Conservation (phyloP, 2,113 vertebrate species). For the Erythrocercus mccallii region DNA sequence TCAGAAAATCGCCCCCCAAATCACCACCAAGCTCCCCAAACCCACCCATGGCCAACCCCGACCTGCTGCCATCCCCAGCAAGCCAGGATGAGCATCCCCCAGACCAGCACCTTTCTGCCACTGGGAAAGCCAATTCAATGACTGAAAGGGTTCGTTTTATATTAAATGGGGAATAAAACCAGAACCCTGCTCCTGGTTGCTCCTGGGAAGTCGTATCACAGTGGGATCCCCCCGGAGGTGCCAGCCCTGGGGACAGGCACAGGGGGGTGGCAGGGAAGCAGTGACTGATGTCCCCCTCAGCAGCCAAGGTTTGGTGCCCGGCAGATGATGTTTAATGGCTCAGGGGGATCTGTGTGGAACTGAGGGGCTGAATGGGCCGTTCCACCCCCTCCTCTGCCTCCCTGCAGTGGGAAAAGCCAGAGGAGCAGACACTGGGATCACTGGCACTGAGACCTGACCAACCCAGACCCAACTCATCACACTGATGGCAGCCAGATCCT, state of each 20-base stretch:
- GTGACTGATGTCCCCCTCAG: not conserved
- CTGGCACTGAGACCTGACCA: not conserved
- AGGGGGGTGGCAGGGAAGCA: not conserved
- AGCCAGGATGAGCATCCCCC: accelerated
- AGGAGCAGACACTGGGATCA: not conserved
- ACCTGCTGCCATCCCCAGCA: not conserved
- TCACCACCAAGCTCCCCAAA: not conserved
- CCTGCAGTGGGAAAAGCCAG: not conserved
- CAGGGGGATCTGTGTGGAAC: not conserved
- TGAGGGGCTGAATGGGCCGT: not conserved
- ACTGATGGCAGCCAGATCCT: not conserved
- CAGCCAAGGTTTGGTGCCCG: not conserved
- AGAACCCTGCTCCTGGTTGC: not conserved
- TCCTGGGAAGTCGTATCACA: not conserved
- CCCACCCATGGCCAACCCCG: accelerated
- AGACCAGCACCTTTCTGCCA: accelerated
- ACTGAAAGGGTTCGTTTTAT: not conserved
- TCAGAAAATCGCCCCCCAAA: not conserved
- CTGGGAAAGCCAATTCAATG: not conserved
- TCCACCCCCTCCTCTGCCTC: not conserved
- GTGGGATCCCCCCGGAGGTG: too few relatives aligned
- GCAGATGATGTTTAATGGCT: not conserved
- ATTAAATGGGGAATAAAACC: not conserved
- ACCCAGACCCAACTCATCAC: not conserved
- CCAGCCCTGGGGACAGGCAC: not conserved